Evolutionary conservation across 2,797 vertebrate species (phyloP).

Genomic region (Fringilla coelebs): DNA sequence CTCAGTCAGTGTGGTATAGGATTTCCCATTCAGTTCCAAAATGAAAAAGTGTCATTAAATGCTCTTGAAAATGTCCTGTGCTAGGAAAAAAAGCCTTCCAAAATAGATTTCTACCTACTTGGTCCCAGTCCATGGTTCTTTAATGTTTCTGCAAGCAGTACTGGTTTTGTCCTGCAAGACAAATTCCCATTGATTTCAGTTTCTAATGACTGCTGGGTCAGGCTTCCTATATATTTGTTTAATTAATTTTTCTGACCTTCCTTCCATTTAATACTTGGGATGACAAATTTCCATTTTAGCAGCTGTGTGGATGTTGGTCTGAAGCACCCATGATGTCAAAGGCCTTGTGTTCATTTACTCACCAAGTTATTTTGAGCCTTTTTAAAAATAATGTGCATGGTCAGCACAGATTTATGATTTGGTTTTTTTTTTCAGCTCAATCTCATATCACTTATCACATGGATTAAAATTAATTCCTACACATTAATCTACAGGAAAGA

Average conservation of each 20-base stretch:
- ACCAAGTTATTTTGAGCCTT: not conserved
- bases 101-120: not conserved
- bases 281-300: not conserved
- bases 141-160: not conserved
- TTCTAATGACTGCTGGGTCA: not conserved
- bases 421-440: not conserved
- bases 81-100: not conserved
- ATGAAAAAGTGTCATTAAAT: not conserved
- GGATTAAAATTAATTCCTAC: not conserved
- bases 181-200: conserved; percentile 3
- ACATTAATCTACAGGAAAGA: not conserved
- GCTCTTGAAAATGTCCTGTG: not conserved
- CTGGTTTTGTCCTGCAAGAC: not conserved
- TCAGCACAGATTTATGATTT: not conserved
- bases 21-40: not conserved
- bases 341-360: not conserved
- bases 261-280: not conserved
- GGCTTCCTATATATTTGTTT: not conserved
- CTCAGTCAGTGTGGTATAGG: not conserved
- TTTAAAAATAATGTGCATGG: not conserved
- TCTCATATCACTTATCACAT: not conserved
- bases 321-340: conserved; percentile 4
- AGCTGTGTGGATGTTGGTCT: not conserved
- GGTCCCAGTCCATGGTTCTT: not conserved
- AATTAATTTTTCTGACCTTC: conserved; percentile 48